These are phyloP conservation scores for Vanacampus margaritifer DNA, from an alignment of 2,113 vertebrate genomes.

Conservation along the genomic window DNA sequence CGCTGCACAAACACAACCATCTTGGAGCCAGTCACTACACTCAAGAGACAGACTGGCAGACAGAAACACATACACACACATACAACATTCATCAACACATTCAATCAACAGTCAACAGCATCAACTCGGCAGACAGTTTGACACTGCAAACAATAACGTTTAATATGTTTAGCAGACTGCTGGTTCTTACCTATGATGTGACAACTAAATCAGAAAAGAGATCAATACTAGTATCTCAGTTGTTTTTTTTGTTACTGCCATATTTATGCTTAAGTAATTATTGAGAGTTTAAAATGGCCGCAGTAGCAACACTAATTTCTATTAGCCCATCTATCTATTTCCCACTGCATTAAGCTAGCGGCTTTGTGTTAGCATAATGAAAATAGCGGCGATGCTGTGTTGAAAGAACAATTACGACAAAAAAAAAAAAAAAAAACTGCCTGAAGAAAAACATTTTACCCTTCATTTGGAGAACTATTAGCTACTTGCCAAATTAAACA, in stretches of 20 bases:
- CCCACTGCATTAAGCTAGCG: too few species aligned
- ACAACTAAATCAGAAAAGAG: background rate
- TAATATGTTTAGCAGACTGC: background rate
- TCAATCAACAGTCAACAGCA: conserved; percentile 22
- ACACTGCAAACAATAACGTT: conserved; percentile 7
- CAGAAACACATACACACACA: conserved; percentile 14
- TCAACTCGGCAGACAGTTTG: conserved; percentile 20
- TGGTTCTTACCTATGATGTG: background rate
- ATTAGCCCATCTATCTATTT: too few species aligned
- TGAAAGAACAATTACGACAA: too few species aligned
- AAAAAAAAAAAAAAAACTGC: too few species aligned
- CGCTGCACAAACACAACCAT: conserved; percentile 29
- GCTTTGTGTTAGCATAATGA: too few species aligned
- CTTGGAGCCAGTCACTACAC: conserved; percentile 23
- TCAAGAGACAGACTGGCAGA: conserved; percentile 22
- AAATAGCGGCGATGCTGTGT: too few species aligned
- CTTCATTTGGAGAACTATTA: too few species aligned
- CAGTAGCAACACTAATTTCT: too few species aligned
- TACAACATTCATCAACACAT: conserved; percentile 33
- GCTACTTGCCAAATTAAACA: too few species aligned
- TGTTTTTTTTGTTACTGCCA: background rate
- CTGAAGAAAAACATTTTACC: too few species aligned
- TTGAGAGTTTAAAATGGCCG: too few species aligned
- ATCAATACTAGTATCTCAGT: background rate
- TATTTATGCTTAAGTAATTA: too few species aligned